Base-by-base conservation (phyloP, 2,797 vertebrate genomes). In the Hoplostethus mediterraneus region DNA sequence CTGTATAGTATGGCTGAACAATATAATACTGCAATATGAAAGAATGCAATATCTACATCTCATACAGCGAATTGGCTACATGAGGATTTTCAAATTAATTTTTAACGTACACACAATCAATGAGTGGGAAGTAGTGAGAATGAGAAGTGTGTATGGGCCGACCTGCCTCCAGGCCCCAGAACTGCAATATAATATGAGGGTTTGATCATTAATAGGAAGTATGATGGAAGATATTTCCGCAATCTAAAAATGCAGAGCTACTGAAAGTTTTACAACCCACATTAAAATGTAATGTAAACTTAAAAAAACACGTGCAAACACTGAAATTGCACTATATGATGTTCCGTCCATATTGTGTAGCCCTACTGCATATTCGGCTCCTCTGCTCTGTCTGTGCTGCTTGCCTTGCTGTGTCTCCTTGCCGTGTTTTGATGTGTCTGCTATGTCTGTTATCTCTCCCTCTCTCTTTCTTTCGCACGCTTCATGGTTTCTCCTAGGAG, bases 401-500 rank as follows among this genome's bases (percentile, higher is more conserved):
- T 65, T 60, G 83, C 70, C 75, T 77, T 66, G 84, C 81, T 80
- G 75, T 79, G 82, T 87, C 85, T 90, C 81, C 74, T 88, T 79
- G 87, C 90, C 10, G 80, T 85, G 89, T 91, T 91, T 92, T 94
- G 92, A 94, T 92, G 93, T 87, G 90, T 90, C 88, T 92, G 90
- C 91, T 86, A 87, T 93, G 84, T 91, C 88, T 93, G 90, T 91
- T 93, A 90, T 91, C 85, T 91, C 90, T 90, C 90, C 71, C 81
- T 72, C 80, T 87, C 79, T 63, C 36, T 79, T 73, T 75, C 86
- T 95, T 73, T 92, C 92, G 94, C 93, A 94, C 89, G 94, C 94
- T 91, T 94, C 92, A 93, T 79, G 97, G 95, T 96, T 94, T 95
- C 95, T 68, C 91, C 92, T 93, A 98, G 97, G 96, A 98, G 97